phyloP scores from a whole-genome alignment of 2,113 vertebrate genomes.

The Balaenoptera acutorostrata region DNA sequence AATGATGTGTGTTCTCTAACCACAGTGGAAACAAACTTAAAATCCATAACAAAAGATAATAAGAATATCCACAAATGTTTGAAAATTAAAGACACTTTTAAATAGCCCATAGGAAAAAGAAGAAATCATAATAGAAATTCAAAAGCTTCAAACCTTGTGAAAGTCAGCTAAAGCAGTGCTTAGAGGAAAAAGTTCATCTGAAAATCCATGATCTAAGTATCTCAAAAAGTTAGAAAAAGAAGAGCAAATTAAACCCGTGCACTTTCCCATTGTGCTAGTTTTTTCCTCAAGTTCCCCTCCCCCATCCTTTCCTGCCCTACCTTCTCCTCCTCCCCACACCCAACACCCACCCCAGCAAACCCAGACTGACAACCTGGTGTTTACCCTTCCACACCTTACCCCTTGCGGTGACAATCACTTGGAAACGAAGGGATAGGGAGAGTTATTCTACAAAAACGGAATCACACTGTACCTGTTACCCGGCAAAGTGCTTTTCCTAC shows the following conservation, averaged over 20 bases:
- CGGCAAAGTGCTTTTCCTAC: background rate
- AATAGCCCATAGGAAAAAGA: background rate
- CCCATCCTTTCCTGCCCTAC: accelerated
- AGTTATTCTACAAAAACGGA: background rate
- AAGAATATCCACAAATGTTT: background rate
- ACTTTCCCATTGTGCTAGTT: background rate
- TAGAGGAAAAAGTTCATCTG: background rate
- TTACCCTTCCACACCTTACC: background rate
- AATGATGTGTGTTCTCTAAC: background rate
- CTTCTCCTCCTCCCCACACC: background rate
- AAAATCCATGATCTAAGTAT: background rate
- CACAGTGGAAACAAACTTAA: background rate
- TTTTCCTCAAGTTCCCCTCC: background rate
- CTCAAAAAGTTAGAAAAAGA: background rate
- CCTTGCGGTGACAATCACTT: background rate
- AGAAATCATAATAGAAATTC: background rate
- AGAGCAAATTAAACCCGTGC: background rate
- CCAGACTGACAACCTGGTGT: background rate
- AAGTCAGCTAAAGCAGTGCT: background rate
- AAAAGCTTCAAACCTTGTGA: background rate
- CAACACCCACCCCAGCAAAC: background rate
- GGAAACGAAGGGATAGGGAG: background rate
- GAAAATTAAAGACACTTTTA: background rate
- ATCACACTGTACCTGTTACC: background rate
- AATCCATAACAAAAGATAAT: background rate